These are phyloP conservation scores for Drepanosiphum platanoidis DNA, from an alignment of 2,888 invertebrate species.

Conservation along the genomic window DNA sequence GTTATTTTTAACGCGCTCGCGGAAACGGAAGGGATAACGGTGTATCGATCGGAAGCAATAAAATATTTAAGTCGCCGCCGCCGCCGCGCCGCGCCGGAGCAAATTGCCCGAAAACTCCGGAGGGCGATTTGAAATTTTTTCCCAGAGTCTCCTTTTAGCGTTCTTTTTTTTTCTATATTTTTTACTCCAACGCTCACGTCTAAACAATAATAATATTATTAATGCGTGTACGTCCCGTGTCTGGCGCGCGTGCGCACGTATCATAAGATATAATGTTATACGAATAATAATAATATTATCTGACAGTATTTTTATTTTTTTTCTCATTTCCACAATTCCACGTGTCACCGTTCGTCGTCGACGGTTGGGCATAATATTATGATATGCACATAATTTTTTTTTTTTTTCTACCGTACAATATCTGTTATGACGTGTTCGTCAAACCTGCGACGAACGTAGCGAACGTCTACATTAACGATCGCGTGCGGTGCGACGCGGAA, in stretches of 20 bases:
- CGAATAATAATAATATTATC: background rate
- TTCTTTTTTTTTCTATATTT: background rate
- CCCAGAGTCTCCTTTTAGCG: background rate
- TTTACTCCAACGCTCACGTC: too few relatives aligned
- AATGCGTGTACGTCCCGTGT: too few relatives aligned
- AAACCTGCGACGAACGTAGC: background rate
- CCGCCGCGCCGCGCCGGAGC: constrained; percentile 31
- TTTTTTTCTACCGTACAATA: background rate
- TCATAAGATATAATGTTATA: too few relatives aligned
- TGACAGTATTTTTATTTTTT: background rate
- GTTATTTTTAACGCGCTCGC: constrained; percentile 53
- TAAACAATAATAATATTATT: too few relatives aligned
- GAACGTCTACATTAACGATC: constrained; percentile 42
- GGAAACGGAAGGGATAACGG: constrained; percentile 21
- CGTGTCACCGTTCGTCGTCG: background rate
- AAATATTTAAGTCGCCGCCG: constrained; percentile 55
- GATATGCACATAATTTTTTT: background rate
- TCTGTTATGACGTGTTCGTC: background rate
- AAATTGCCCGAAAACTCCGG: constrained; percentile 56
- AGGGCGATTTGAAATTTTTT: constrained; percentile 22
- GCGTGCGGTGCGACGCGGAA: constrained; percentile 18
- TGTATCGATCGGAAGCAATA: constrained; percentile 61
- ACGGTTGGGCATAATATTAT: background rate
- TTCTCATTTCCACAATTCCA: too few relatives aligned
- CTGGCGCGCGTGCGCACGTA: too few relatives aligned